Conservation (phyloP, 1,140 invertebrate species). For the Gonatopus flavifemur region DNA sequence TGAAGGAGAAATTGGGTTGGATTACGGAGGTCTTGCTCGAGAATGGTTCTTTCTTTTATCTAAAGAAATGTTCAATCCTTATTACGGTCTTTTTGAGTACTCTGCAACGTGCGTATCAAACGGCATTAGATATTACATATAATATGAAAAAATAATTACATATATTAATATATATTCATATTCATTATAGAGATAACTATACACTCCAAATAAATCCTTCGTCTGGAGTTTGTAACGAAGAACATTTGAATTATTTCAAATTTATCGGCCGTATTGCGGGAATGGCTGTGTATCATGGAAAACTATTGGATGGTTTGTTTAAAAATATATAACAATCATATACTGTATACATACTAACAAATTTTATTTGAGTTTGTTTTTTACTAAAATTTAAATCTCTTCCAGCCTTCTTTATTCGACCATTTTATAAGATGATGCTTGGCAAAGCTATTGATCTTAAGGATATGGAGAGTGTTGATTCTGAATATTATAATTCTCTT, state of each 20-base stretch:
- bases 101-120: constrained; percentile 74
- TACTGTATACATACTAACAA: not conserved
- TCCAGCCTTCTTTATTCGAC: constrained; percentile 96
- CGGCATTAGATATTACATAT: not conserved
- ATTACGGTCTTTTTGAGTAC: constrained; percentile 99
- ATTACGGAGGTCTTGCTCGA: constrained; percentile 95
- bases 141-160: not conserved
- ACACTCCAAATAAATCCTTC: constrained; percentile 98
- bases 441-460: constrained; percentile 90
- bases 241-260: constrained; percentile 97
- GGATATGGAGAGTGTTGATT: constrained; percentile 98
- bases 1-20: constrained; percentile 93
- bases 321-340: not conserved
- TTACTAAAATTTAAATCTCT: constrained; percentile 26
- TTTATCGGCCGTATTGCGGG: constrained; percentile 97
- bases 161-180: constrained; percentile 1
- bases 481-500: constrained; percentile 97
- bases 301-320: constrained; percentile 86
- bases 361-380: constrained; percentile 5
- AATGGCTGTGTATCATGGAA: constrained; percentile 99
- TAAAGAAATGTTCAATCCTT: constrained; percentile 99
- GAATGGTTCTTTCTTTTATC: constrained; percentile 99
- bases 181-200: constrained; percentile 86
- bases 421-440: constrained; percentile 99
- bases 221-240: constrained; percentile 95